These are phyloP conservation scores for Tyrophagus putrescentiae DNA, from an alignment of 1,140 invertebrate genomes.

Conservation along the genomic window DNA sequence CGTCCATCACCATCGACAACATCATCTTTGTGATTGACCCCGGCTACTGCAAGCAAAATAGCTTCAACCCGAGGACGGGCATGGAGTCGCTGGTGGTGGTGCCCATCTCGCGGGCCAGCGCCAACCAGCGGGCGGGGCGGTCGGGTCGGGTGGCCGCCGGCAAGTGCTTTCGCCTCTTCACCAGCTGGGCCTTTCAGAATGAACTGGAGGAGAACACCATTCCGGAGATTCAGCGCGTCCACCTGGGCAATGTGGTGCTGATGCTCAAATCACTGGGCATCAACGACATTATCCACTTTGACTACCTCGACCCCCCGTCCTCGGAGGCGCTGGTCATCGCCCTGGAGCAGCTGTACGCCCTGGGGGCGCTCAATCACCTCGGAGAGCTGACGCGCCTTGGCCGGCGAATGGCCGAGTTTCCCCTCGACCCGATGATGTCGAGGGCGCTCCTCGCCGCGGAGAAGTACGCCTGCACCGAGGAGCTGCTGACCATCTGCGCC, in stretches of 20 bases:
- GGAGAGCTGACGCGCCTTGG: constrained; percentile 93
- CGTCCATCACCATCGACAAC: constrained; percentile 96
- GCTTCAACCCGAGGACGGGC: constrained; percentile 91
- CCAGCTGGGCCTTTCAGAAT: constrained; percentile 55
- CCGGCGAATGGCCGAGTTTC: constrained; percentile 96
- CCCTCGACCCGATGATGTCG: constrained; percentile 95
- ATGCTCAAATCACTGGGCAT: constrained; percentile 93
- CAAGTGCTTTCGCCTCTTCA: constrained; percentile 95
- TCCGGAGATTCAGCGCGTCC: constrained; percentile 94
- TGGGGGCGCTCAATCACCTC: constrained; percentile 93
- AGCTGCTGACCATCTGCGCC: constrained; percentile 88
- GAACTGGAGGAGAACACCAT: constrained; percentile 95
- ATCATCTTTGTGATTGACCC: constrained; percentile 99
- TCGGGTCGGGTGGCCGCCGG: constrained; percentile 84
- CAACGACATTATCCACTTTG: constrained; percentile 94
- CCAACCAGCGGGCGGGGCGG: constrained; percentile 80
- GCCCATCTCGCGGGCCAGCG: constrained; percentile 78
- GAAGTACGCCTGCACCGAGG: constrained; percentile 90
- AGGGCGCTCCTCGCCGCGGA: constrained; percentile 96
- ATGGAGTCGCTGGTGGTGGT: constrained; percentile 97
- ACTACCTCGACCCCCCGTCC: constrained; percentile 94
- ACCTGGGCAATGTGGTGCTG: constrained; percentile 91
- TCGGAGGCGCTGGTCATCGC: constrained; percentile 81
- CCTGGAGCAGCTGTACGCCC: constrained; percentile 88
- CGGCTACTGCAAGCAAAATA: constrained; percentile 97